Conservation (phyloP, 2,888 invertebrate genomes). For the Adelphocoris suturalis region DNA sequence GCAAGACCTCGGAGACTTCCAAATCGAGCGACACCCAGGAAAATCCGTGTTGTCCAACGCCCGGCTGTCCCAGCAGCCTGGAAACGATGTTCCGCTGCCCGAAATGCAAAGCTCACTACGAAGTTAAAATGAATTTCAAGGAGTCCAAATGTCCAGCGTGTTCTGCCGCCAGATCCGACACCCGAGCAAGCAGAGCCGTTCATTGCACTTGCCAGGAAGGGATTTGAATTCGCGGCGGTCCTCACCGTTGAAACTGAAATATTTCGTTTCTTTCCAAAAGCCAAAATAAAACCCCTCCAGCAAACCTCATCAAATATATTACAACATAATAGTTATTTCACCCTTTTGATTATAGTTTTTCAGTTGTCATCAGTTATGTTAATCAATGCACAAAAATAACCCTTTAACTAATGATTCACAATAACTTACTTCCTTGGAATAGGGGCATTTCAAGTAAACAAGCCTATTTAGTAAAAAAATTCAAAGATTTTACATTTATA, state of each 20-base stretch:
- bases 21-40: neutral
- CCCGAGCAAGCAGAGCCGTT: neutral
- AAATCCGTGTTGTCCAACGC: neutral
- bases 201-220: neutral
- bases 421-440: neutral
- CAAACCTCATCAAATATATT: neutral
- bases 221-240: neutral
- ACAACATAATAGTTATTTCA: neutral
- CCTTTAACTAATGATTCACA: neutral
- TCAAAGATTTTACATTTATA: neutral
- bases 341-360: neutral
- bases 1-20: no score
- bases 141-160: neutral
- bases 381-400: neutral
- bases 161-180: neutral
- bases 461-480: neutral
- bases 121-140: neutral
- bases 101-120: slow-evolving; percentile 10
- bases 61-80: neutral
- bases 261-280: neutral
- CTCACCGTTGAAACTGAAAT: neutral
- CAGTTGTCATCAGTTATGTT: neutral
- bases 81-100: slow-evolving; percentile 13
- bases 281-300: neutral
- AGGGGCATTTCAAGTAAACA: no score